Evolutionary conservation across 1,140 invertebrate genomes (phyloP).

Genomic region (Trissolcus basalis): DNA sequence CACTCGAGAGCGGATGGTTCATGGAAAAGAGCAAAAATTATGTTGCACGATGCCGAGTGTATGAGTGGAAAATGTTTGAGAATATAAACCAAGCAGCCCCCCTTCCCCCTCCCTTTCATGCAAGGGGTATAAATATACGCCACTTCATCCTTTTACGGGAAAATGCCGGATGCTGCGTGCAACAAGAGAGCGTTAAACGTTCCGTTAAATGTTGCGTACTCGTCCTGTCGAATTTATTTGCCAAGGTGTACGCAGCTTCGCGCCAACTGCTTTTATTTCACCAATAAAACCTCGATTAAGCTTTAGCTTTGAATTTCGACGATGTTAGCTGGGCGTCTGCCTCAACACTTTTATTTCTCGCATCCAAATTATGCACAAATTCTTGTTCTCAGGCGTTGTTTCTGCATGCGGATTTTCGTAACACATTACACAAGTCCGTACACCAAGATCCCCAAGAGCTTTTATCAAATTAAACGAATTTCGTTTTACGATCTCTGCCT

Average conservation of each 20-base stretch:
- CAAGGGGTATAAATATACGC: slow-evolving; percentile 52
- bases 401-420: slow-evolving; percentile 42
- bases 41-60: slow-evolving; percentile 48
- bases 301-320: slow-evolving; percentile 48
- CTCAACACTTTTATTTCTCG: slow-evolving; percentile 38
- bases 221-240: slow-evolving; percentile 47
- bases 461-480: slow-evolving; percentile 29
- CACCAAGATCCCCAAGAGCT: slow-evolving; percentile 12
- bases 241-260: slow-evolving; percentile 29
- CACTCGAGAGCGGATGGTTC: slow-evolving; percentile 47
- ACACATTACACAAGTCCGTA: slow-evolving; percentile 24
- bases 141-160: slow-evolving; percentile 60
- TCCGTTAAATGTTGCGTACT: slow-evolving; percentile 56
- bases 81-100: slow-evolving; percentile 53
- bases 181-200: slow-evolving; percentile 57
- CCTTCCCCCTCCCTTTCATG: slow-evolving; percentile 1
- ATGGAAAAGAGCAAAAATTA: slow-evolving; percentile 56
- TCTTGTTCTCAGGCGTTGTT: slow-evolving; percentile 30
- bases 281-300: slow-evolving; percentile 59
- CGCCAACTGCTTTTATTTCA: slow-evolving; percentile 54
- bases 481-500: slow-evolving; percentile 4
- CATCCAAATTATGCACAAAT: slow-evolving; percentile 25
- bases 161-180: slow-evolving; percentile 44
- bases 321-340: slow-evolving; percentile 18
- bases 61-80: slow-evolving; percentile 48